Percentiles rank a stretch among this genome's conserved stretches.
These are phyloP conservation scores for Chaetodon trifasciatus DNA, from an alignment of 2,797 vertebrate species.

Conservation along the genomic window DNA sequence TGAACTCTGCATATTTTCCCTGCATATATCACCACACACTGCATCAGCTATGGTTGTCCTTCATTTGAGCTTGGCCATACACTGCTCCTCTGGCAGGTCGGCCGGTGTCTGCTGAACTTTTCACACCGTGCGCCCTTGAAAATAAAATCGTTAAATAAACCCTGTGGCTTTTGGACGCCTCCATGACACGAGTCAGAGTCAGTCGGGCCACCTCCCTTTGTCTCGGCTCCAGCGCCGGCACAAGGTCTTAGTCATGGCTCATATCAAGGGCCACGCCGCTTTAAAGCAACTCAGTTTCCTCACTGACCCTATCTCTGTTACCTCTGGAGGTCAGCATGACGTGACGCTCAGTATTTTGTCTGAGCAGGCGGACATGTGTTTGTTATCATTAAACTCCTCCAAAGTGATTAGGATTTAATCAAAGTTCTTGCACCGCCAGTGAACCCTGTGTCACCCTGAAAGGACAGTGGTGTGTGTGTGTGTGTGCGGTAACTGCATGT, in stretches of 20 bases:
- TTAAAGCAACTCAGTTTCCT: constrained; percentile 39
- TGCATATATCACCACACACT: constrained; percentile 53
- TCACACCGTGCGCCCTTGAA: constrained; percentile 55
- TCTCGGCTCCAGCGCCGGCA: constrained; percentile 29
- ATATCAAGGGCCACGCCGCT: constrained; percentile 40
- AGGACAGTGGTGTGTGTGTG: constrained; percentile 27
- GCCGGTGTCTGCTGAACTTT: constrained; percentile 73
- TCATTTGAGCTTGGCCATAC: constrained; percentile 65
- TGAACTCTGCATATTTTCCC: constrained; percentile 69
- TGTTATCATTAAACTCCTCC: constrained; percentile 76
- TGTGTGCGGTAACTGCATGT: constrained; percentile 15
- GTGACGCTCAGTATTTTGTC: constrained; percentile 58
- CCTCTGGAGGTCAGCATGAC: constrained; percentile 68
- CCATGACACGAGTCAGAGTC: constrained; percentile 43
- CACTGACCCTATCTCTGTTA: constrained; percentile 14
- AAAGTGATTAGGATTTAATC: constrained; percentile 80
- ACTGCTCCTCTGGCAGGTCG: constrained; percentile 59
- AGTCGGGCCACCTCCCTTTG: constrained; percentile 37
- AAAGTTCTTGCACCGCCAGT: constrained; percentile 65
- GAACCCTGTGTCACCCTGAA: constrained; percentile 63
- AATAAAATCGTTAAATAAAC: constrained; percentile 66
- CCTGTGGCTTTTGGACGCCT: constrained; percentile 60
- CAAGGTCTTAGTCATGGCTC: constrained; percentile 51
- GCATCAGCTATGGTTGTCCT: constrained; percentile 57
- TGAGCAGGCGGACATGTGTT: constrained; percentile 78